Base-by-base conservation (phyloP, 2,113 vertebrate genomes). In the Percina caprodes region DNA sequence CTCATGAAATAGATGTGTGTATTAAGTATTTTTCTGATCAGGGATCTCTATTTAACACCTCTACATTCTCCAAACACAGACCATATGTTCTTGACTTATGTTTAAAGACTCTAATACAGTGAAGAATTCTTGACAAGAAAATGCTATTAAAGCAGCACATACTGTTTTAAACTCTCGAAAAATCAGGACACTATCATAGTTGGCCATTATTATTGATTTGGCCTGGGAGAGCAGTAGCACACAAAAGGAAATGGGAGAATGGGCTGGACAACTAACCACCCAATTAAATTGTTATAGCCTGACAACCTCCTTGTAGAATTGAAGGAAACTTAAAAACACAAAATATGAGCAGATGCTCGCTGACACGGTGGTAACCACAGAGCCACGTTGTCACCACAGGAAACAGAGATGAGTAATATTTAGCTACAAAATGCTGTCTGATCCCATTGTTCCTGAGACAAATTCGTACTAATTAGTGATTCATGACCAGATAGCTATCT, bases 331-430 rank as follows among this genome's bases (percentile, higher is more conserved):
- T 39, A 18, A 21, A 73, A 83, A 74, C 54, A 63, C 52, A 58
- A 68, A n/a, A 77, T 26, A 68, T 3, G 21, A 70, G 51, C 62
- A 77, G 71, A 77, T 71, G 62, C 35, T 62, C 18, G 3, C 26
- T 11, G 60, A 65, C 77, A 75, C 5, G 15, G 35, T 62, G 66
- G 58, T 33, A 33, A 70, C 69, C 59, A 49, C 69, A 62, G 39
- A 72, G 61, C 55, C 49, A 56, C 15, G 1, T 11, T 49, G 59
- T 74, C 0, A 7, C 81, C 78, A 73, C 61, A 3, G 78, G 67
- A 63, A 69, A 49, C 16, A 60, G 56, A 26, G 70, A 77, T 26
- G 39, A 78, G 51, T 46, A 62, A 61, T 26, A 51, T 72, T 76
- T 46, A 65, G 30, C 19, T 30, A 4, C 68, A 61, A 72, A 62